phyloP scores from a whole-genome alignment of 2,888 invertebrate genomes.

The Drosophila eohydei region DNA sequence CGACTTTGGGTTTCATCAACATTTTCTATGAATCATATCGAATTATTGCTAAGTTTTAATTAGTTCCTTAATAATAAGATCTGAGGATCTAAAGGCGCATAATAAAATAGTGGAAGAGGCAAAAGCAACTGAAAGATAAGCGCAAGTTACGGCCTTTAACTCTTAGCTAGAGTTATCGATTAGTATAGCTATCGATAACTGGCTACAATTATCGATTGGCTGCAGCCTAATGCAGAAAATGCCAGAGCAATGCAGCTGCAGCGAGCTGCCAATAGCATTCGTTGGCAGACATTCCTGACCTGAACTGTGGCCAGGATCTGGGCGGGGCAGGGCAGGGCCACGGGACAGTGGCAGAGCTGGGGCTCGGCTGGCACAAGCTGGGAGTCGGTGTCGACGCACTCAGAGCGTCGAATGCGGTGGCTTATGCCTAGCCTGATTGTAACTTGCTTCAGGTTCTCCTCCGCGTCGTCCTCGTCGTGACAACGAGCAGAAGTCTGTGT shows the following conservation, averaged over 20 bases:
- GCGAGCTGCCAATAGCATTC: constrained; percentile 9
- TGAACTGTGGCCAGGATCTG: constrained; percentile 1
- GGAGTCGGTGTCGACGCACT: constrained; percentile 78
- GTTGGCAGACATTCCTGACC: constrained; percentile 1
- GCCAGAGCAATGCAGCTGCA: not conserved
- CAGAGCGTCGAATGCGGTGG: constrained; percentile 49
- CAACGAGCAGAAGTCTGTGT: constrained; percentile 63
- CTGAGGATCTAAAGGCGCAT: not conserved
- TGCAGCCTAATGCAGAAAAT: not conserved
- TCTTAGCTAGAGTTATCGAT: not conserved
- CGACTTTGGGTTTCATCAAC: no score
- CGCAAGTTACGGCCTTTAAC: not conserved
- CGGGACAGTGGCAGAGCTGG: not conserved
- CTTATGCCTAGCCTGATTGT: constrained; percentile 43
- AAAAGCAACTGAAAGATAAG: not conserved
- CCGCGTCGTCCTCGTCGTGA: constrained; percentile 53
- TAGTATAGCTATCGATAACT: not conserved
- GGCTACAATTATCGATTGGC: not conserved
- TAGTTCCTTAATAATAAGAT: no score
- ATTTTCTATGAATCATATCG: not conserved
- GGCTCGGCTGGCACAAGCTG: constrained; percentile 18
- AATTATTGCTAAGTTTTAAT: no score
- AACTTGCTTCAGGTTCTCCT: constrained; percentile 38
- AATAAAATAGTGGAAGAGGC: not conserved
- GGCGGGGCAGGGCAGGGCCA: not conserved